phyloP scores from a whole-genome alignment of 2,797 vertebrate species.

The Ficedula albicollis region DNA sequence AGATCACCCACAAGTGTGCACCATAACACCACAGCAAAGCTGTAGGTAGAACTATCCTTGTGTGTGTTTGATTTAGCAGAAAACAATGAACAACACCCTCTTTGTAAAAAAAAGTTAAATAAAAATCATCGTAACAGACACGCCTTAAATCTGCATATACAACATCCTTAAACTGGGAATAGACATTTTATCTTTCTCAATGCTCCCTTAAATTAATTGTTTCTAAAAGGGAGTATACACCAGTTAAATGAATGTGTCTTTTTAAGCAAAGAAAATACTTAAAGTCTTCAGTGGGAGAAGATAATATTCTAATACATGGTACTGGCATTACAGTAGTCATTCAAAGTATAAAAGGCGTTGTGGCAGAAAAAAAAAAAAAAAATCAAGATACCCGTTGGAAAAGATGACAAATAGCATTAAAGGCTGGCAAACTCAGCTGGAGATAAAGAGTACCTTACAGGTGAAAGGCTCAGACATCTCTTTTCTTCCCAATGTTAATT shows the following conservation, averaged over 20 bases:
- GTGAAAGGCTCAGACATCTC: slow-evolving; percentile 49
- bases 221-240: background rate
- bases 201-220: background rate
- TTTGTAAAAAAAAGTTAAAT: background rate
- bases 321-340: background rate
- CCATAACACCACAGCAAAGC: background rate
- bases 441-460: slow-evolving; percentile 40
- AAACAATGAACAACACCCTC: background rate
- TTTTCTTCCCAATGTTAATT: slow-evolving; percentile 36
- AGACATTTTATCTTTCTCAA: background rate
- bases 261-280: background rate
- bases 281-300: background rate
- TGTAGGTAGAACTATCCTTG: background rate
- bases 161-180: background rate
- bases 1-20: background rate
- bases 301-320: background rate
- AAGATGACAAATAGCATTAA: slow-evolving; percentile 45
- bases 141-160: background rate
- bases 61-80: background rate
- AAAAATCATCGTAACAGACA: background rate
- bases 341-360: background rate
- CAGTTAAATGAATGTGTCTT: background rate
- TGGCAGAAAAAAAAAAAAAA: background rate
- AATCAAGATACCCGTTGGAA: background rate
- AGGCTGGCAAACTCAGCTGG: slow-evolving; percentile 47